Conservation (phyloP, 2,797 vertebrate species). For the Yasuhikotakia modesta region DNA sequence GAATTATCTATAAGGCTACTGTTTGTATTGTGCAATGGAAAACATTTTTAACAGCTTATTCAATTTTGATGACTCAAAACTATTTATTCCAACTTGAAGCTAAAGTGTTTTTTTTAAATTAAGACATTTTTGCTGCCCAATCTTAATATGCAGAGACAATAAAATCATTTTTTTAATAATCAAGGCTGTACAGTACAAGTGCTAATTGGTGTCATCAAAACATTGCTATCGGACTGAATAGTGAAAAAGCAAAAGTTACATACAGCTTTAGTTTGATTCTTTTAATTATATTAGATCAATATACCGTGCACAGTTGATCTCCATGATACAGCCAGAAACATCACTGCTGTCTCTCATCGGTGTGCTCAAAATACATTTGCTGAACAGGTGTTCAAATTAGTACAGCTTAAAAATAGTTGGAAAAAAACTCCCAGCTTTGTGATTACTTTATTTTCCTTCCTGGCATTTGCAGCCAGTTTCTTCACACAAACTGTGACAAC, state of each 20-base stretch:
- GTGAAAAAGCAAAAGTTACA: no score
- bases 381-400: constrained; percentile 20
- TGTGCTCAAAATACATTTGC: constrained; percentile 2
- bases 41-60: neutral
- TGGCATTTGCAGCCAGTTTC: neutral
- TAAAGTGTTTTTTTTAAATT: no score
- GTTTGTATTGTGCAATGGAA: neutral
- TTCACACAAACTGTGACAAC: neutral
- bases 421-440: neutral
- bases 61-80: neutral
- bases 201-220: neutral
- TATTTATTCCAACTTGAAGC: constrained; percentile 3
- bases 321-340: neutral
- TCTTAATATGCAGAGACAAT: no score
- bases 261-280: no score
- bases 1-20: neutral
- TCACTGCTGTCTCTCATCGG: neutral
- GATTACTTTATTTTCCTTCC: neutral
- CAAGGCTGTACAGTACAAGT: no score
- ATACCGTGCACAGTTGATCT: no score
- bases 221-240: neutral
- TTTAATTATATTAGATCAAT: no score
- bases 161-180: no score
- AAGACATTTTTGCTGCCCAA: no score
- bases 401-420: neutral